phyloP scores from a whole-genome alignment of 2,888 invertebrate genomes.

The Torymus aiolomorphi region DNA sequence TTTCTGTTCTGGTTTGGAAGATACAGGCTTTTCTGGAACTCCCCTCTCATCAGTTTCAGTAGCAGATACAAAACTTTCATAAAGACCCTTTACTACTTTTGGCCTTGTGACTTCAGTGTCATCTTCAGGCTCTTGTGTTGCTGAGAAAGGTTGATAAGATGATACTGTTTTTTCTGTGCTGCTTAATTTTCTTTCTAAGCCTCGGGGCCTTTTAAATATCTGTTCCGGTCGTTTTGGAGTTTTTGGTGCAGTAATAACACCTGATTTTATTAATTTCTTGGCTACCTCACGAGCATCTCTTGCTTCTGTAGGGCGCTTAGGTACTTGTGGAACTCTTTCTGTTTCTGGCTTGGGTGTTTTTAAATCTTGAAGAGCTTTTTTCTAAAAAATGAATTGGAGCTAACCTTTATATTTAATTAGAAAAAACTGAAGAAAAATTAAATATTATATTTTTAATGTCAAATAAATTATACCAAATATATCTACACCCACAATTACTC shows the following conservation, averaged over 20 bases:
- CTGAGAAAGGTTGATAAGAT: conserved; percentile 94
- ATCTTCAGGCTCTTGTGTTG: conserved; percentile 86
- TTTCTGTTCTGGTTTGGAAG: conserved; percentile 78
- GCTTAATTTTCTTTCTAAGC: conserved; percentile 85
- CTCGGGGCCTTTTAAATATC: conserved; percentile 92
- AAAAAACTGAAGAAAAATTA: too few species aligned
- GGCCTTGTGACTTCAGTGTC: conserved; percentile 79
- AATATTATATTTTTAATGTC: too few species aligned
- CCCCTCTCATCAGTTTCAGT: conserved; percentile 81
- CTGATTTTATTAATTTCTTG: conserved; percentile 94
- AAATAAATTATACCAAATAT: too few species aligned
- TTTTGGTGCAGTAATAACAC: conserved; percentile 91
- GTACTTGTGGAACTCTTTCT: conserved; percentile 85
- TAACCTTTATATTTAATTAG: background rate
- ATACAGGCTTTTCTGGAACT: conserved; percentile 71
- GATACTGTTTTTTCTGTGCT: conserved; percentile 85
- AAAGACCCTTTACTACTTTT: conserved; percentile 78
- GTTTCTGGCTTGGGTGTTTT: conserved; percentile 93
- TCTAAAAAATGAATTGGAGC: conserved; percentile 76
- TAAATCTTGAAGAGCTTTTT: conserved; percentile 87
- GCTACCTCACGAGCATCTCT: conserved; percentile 96
- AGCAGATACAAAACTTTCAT: conserved; percentile 86
- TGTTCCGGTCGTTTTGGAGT: conserved; percentile 92
- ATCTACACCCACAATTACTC: too few species aligned
- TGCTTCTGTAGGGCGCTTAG: conserved; percentile 91